phyloP scores from a whole-genome alignment of 92 coral and sea anemone species.

The Pocillopora grandis region DNA sequence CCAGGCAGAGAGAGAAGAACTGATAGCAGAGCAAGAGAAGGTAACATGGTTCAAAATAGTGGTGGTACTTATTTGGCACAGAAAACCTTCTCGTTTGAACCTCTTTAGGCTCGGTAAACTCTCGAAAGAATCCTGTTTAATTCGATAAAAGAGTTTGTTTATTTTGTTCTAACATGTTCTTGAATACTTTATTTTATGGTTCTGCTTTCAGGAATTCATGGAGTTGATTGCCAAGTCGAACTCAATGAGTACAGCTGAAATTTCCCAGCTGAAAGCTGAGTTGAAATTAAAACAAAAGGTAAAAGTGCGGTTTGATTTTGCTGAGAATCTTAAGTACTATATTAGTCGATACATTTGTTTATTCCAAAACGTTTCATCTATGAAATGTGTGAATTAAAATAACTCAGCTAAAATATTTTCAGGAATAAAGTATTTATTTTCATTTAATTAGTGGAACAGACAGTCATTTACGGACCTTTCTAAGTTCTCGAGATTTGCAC shows the following conservation, averaged over 20 bases:
- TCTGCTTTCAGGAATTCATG: slow-evolving; percentile 76
- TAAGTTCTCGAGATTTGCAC: too few species aligned
- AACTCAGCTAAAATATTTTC: too few species aligned
- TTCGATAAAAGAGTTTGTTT: not conserved
- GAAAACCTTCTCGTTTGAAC: not conserved
- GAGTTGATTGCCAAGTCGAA: slow-evolving; percentile 82
- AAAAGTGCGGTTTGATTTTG: not conserved
- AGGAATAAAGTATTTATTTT: too few species aligned
- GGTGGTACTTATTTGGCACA: not conserved
- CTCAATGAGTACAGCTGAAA: slow-evolving; percentile 75
- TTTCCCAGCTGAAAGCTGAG: slow-evolving; percentile 92
- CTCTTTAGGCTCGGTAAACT: too few species aligned
- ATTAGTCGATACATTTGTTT: too few species aligned
- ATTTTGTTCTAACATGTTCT: not conserved
- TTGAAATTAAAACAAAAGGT: slow-evolving; percentile 94
- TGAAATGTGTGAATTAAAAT: too few species aligned
- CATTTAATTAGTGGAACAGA: too few species aligned
- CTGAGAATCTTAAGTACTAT: too few species aligned
- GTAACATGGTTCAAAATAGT: slow-evolving; percentile 30
- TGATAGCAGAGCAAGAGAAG: slow-evolving; percentile 89
- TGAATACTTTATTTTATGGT: not conserved
- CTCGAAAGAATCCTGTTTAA: too few species aligned
- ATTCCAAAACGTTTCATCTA: too few species aligned
- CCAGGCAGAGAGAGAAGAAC: slow-evolving; percentile 89
- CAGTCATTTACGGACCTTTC: too few species aligned